Evolutionary conservation across 2,888 invertebrate genomes (phyloP).

Genomic region (Brassicogethes aeneus): DNA sequence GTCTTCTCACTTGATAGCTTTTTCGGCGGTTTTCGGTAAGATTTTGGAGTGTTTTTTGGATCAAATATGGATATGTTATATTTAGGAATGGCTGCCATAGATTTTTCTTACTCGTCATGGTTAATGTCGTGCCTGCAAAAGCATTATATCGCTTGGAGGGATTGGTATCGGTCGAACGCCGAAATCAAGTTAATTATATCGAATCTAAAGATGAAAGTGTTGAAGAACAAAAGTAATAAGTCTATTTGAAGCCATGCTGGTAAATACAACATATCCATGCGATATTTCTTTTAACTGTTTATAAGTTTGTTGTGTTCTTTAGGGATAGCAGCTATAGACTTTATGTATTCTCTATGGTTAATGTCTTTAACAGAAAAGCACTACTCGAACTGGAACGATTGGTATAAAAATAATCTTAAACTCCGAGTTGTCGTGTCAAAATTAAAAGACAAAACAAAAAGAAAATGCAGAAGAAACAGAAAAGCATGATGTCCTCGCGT

Average conservation of each 20-base stretch:
- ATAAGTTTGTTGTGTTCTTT: no score
- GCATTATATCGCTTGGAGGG: constrained; percentile 36
- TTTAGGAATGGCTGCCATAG: constrained; percentile 33
- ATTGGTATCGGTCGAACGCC: constrained; percentile 36
- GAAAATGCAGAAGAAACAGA: neutral
- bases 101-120: constrained; percentile 42
- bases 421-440: constrained; percentile 34
- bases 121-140: constrained; percentile 34
- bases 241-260: constrained; percentile 11
- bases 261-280: no score
- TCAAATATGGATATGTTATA: constrained; percentile 1
- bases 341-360: constrained; percentile 41
- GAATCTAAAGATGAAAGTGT: constrained; percentile 25
- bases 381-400: constrained; percentile 35
- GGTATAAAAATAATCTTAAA: constrained; percentile 35
- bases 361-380: constrained; percentile 36
- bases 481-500: no score
- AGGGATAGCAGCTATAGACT: constrained; percentile 35
- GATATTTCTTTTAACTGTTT: no score
- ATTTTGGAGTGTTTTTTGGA: neutral
- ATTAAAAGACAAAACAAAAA: constrained; percentile 16
- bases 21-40: constrained; percentile 36
- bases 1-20: constrained; percentile 33
- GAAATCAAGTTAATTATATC: constrained; percentile 35
- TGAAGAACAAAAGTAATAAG: constrained; percentile 2